phyloP scores from a whole-genome alignment of 1,140 invertebrate species.

The Drosophila bocki region DNA sequence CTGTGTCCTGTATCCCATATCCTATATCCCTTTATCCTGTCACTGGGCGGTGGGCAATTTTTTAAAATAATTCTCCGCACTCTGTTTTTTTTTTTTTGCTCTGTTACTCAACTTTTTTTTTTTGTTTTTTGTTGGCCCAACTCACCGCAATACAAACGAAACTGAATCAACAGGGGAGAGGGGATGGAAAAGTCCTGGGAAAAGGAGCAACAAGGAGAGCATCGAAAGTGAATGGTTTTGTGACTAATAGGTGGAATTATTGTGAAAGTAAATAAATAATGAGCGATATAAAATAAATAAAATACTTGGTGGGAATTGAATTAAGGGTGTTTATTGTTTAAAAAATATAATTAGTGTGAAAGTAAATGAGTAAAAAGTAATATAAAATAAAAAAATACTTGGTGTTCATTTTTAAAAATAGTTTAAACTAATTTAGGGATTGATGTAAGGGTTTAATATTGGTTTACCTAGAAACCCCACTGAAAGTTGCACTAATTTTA shows the following conservation, averaged over 20 bases:
- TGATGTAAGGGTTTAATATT: too few relatives aligned
- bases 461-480: too few relatives aligned
- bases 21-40: conserved; percentile 33
- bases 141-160: conserved; percentile 50
- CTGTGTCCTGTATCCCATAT: conserved; percentile 28
- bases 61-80: conserved; percentile 46
- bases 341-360: too few relatives aligned
- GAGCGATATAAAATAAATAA: background rate
- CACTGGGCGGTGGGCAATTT: conserved; percentile 71
- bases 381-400: too few relatives aligned
- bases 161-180: conserved; percentile 52
- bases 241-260: conserved; percentile 13
- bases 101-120: background rate
- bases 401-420: too few relatives aligned
- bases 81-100: conserved; percentile 15
- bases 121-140: conserved; percentile 33
- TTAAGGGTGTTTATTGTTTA: too few relatives aligned
- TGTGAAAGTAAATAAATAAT: background rate
- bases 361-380: too few relatives aligned
- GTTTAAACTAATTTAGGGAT: too few relatives aligned
- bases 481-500: too few relatives aligned
- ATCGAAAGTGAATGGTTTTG: conserved; percentile 14
- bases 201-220: background rate
- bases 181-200: conserved; percentile 7
- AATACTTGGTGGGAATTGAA: too few relatives aligned